A percentile compares a stretch with the other conserved stretches of the same genome.
Conservation (phyloP, 2,797 vertebrate genomes). For the Dendrocincla fuliginosa region DNA sequence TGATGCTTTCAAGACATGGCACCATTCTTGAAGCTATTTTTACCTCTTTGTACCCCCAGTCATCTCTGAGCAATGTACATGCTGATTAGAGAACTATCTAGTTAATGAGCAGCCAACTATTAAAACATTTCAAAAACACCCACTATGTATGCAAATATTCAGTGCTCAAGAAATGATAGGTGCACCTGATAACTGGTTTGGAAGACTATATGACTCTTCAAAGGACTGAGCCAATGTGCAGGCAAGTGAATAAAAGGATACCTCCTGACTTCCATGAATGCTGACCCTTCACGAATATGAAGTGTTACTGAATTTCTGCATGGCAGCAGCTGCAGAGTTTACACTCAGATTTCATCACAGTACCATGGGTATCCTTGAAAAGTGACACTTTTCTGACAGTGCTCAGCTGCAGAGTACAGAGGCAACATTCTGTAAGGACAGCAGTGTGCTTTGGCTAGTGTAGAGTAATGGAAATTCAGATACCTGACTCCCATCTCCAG, state of each 20-base stretch:
- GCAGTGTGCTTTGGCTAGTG: not conserved
- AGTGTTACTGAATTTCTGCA: not conserved
- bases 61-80: not conserved
- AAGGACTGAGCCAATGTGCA: not conserved
- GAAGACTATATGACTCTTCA: not conserved
- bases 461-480: not conserved
- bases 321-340: not conserved
- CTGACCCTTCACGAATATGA: not conserved
- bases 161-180: not conserved
- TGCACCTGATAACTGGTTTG: not conserved
- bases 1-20: not conserved
- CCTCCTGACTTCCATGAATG: not conserved
- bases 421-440: not conserved
- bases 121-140: not conserved
- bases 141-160: not conserved
- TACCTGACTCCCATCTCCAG: not conserved
- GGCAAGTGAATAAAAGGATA: not conserved
- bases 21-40: not conserved
- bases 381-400: not conserved
- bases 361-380: not conserved
- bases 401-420: not conserved
- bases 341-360: not conserved
- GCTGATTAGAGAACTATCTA: not conserved
- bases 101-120: not conserved
- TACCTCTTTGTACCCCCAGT: not conserved